phyloP scores from a whole-genome alignment of 1,140 invertebrate genomes.

The Batillaria attramentaria region DNA sequence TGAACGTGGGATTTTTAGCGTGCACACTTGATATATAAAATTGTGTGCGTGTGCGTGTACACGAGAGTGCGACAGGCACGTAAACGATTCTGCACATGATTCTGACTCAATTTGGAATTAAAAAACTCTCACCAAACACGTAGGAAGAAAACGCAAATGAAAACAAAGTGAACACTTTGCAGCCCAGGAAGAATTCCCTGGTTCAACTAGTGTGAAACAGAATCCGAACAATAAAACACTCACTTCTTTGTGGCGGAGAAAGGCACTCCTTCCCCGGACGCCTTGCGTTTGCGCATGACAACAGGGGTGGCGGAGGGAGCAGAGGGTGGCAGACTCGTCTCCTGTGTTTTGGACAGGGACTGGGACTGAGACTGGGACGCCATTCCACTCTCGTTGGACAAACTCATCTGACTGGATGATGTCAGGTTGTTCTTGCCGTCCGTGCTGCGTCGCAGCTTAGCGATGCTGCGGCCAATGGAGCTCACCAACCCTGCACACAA shows the following conservation, averaged over 20 bases:
- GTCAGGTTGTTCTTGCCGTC: constrained; percentile 60
- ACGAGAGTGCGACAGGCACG: too few relatives aligned
- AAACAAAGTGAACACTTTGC: background rate
- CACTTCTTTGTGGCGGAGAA: constrained; percentile 70
- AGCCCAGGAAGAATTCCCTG: background rate
- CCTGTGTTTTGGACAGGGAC: constrained; percentile 31
- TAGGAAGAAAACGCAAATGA: background rate
- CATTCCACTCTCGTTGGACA: background rate
- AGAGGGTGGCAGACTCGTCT: constrained; percentile 9
- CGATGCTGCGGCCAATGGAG: constrained; percentile 64
- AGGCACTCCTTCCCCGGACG: constrained; percentile 54
- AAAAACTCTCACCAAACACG: too few relatives aligned
- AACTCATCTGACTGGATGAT: constrained; percentile 46
- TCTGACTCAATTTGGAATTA: too few relatives aligned
- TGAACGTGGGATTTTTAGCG: too few relatives aligned
- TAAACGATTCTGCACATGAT: too few relatives aligned
- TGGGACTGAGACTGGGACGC: constrained; percentile 13
- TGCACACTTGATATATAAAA: too few relatives aligned
- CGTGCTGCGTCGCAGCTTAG: constrained; percentile 63
- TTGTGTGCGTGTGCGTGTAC: too few relatives aligned
- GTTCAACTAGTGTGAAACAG: too few relatives aligned
- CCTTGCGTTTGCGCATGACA: constrained; percentile 63
- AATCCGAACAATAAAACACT: constrained; percentile 29
- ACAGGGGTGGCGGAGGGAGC: constrained; percentile 59
- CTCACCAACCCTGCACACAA: constrained; percentile 64